Evolutionary conservation across 1,140 invertebrate species (phyloP), one percentile per base, ranked within the genome.

Genomic region (Bombus waltoni): DNA sequence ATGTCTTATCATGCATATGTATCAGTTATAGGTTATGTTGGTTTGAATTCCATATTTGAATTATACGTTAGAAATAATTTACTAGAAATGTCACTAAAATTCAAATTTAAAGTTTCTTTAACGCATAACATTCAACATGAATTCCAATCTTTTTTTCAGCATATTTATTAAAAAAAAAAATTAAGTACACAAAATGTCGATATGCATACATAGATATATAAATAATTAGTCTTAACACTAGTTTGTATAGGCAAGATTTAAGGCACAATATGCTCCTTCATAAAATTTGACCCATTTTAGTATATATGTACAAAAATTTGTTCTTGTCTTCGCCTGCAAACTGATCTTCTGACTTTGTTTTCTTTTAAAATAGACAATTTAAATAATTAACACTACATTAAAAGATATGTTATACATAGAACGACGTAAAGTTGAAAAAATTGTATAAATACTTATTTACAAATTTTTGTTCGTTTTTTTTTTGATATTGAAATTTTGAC

Each of bases 111-210:
- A 70, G 22, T 22, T 70, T 22, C 0, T 40, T 70, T 38, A 9
- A 10, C 1, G 4, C 5, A 25, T 11, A 40, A 40, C 25, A 35
- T 38, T 13, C 25, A n/a, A 68, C 28, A 18, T 8, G 6, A 25
- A 28, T 32, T 57, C 11, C 1, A 28, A 59, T 15, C 15, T 76
- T 59, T 47, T 85, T 70, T 87, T 88, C 87, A 32, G 88, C 88
- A 81, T 91, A 38, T 90, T 90, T 89, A 89, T 89, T 89, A 74
- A 66, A 89, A 89, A 89, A 89, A 76, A 89, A 89, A 89, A 89
- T 89, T 89, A 89, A 89, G 88, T 89, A 89, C 88, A 89, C 57
- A 89, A 86, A 89, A 83, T 88, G 76, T 83, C 53, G 65, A 35
- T 86, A 75, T 86, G 88, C 82, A 86, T 88, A 62, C 73, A 88